A percentile compares a stretch with the other conserved stretches of the same genome.
Evolutionary conservation across 2,888 invertebrate genomes (phyloP).

Genomic region (Tetranychus piercei): DNA sequence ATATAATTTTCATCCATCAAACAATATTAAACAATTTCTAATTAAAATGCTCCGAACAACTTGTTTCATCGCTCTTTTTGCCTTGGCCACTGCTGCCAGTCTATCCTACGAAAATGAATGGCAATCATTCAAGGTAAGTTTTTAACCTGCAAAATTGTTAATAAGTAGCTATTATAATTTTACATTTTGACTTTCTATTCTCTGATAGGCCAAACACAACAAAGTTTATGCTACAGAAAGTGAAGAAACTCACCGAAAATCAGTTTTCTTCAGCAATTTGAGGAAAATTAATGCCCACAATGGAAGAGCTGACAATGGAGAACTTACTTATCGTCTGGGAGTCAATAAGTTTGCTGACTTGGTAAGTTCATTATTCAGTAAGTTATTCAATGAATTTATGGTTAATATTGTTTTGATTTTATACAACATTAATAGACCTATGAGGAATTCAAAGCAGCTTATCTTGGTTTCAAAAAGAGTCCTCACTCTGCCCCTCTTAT

Average conservation of each 20-base stretch:
- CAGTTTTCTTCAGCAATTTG: conserved; percentile 15
- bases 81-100: not conserved
- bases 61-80: conserved; percentile 3
- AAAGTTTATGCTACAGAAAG: not conserved
- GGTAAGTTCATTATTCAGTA: not conserved
- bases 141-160: not conserved
- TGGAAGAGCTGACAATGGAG: not conserved
- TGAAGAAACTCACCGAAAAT: conserved; percentile 13
- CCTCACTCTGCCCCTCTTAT: conserved; percentile 2
- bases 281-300: conserved; percentile 17
- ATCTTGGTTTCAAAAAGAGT: not conserved
- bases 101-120: not conserved
- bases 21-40: not conserved
- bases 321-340: conserved; percentile 12
- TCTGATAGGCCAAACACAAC: not conserved
- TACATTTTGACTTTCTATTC: not conserved
- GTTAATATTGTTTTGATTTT: not conserved
- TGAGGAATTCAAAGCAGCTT: conserved; percentile 14
- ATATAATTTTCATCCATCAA: not conserved
- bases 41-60: not conserved
- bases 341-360: conserved; percentile 21
- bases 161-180: not conserved
- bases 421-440: not conserved
- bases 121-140: conserved; percentile 3
- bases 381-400: too few relatives aligned